Conservation (phyloP, 2,888 invertebrate genomes). For the Euphydryas editha region DNA sequence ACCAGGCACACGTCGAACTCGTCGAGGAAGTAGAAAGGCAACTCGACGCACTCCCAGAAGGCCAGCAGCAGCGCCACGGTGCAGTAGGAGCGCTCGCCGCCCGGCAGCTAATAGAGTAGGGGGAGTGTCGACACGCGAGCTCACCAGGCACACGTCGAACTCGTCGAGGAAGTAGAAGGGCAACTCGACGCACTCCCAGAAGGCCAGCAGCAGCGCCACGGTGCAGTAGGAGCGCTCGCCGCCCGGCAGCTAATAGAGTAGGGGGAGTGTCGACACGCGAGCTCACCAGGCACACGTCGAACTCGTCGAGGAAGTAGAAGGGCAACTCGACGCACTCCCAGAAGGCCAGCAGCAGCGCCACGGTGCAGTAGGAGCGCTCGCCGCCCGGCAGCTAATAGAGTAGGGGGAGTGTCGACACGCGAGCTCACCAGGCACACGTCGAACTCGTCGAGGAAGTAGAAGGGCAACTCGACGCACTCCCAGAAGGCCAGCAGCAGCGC, state of each 20-base stretch:
- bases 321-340: slow-evolving; percentile 97
- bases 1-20: slow-evolving; percentile 99
- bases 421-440: slow-evolving; percentile 95
- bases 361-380: slow-evolving; percentile 97
- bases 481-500: slow-evolving; percentile 96
- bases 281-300: slow-evolving; percentile 96
- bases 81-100: slow-evolving; percentile 97
- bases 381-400: slow-evolving; percentile 90
- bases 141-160: slow-evolving; percentile 98
- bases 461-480: slow-evolving; percentile 96
- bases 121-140: too few species aligned
- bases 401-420: neutral
- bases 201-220: slow-evolving; percentile 94
- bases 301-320: slow-evolving; percentile 97
- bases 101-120: too few species aligned
- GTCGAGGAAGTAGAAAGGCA: too few species aligned
- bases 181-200: slow-evolving; percentile 96
- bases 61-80: too few species aligned
- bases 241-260: too few species aligned
- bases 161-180: slow-evolving; percentile 98
- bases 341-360: slow-evolving; percentile 95
- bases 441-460: slow-evolving; percentile 97
- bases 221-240: slow-evolving; percentile 98
- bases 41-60: too few species aligned
- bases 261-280: too few species aligned